A percentile compares a stretch with the other conserved stretches of the same genome.
These are phyloP conservation scores for Oreochromis mossambicus DNA, from an alignment of 2,797 vertebrate species.

Conservation along the genomic window DNA sequence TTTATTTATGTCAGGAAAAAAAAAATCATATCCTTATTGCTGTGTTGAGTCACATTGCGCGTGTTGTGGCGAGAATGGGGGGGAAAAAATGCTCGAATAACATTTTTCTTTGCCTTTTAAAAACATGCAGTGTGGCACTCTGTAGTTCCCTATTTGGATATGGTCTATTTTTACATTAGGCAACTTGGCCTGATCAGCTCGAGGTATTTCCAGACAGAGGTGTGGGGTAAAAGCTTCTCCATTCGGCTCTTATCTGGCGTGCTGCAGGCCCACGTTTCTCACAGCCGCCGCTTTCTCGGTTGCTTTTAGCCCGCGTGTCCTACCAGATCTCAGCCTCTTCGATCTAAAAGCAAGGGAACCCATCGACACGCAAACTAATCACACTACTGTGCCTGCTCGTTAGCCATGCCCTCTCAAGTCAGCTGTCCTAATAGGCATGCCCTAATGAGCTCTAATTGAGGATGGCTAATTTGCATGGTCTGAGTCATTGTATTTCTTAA, in stretches of 20 bases:
- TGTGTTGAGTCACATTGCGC: background rate
- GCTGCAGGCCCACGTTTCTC: slow-evolving; percentile 29
- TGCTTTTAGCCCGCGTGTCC: slow-evolving; percentile 17
- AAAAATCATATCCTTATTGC: background rate
- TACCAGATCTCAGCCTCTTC: slow-evolving; percentile 43
- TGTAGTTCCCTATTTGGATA: slow-evolving; percentile 14
- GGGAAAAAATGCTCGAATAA: background rate
- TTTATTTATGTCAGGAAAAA: background rate
- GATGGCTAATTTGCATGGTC: slow-evolving; percentile 63
- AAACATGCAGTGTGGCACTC: background rate
- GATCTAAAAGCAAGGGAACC: slow-evolving; percentile 56
- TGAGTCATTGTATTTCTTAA: slow-evolving; percentile 56
- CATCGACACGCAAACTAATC: slow-evolving; percentile 51
- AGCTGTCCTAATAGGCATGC: slow-evolving; percentile 67
- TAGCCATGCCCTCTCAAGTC: slow-evolving; percentile 64
- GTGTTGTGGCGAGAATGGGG: background rate
- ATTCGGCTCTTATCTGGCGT: slow-evolving; percentile 54
- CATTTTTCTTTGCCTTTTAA: background rate
- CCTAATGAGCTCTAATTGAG: slow-evolving; percentile 76
- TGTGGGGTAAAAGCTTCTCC: slow-evolving; percentile 21
- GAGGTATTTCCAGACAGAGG: slow-evolving; percentile 45
- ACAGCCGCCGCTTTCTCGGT: slow-evolving; percentile 27
- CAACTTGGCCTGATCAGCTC: slow-evolving; percentile 25
- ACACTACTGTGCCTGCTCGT: slow-evolving; percentile 48
- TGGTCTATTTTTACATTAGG: slow-evolving; percentile 43